A percentile compares a stretch with the other conserved stretches of the same genome.
These are phyloP conservation scores for Coranthus polyacanthus DNA, from an alignment of 2,797 vertebrate genomes.

Conservation along the genomic window DNA sequence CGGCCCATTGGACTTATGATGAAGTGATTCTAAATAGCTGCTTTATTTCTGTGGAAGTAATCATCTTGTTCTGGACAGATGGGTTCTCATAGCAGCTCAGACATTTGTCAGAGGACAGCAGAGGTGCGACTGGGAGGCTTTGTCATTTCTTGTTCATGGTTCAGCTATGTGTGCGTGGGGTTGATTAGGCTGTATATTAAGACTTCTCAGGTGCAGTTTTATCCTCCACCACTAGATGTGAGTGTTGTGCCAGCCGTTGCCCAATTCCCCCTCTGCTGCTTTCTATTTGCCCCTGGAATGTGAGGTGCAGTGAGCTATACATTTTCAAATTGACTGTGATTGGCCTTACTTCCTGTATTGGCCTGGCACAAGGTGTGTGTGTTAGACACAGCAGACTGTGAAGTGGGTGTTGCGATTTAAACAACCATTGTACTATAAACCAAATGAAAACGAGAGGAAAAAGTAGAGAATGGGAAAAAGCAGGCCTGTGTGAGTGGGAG, in stretches of 20 bases:
- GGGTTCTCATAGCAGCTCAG: constrained; percentile 38
- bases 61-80: constrained; percentile 57
- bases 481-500: neutral
- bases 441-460: constrained; percentile 7
- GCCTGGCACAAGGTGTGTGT: constrained; percentile 4
- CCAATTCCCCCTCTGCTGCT: neutral
- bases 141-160: constrained; percentile 22
- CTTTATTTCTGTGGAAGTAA: constrained; percentile 69
- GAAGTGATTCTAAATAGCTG: constrained; percentile 68
- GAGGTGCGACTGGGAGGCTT: constrained; percentile 39
- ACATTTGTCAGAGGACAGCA: constrained; percentile 25
- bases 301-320: neutral
- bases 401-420: constrained; percentile 44
- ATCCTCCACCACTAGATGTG: constrained; percentile 72
- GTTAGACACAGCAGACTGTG: constrained; percentile 22
- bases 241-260: constrained; percentile 68
- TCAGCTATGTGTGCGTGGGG: constrained; percentile 4
- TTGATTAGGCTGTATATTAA: neutral
- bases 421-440: constrained; percentile 10
- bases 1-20: constrained; percentile 54
- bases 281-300: neutral
- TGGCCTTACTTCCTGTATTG: neutral
- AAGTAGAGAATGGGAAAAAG: neutral
- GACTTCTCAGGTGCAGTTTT: constrained; percentile 34
- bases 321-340: constrained; percentile 26